Evolutionary conservation across 2,888 invertebrate genomes (phyloP).

Genomic region (Epicampocera succincta): DNA sequence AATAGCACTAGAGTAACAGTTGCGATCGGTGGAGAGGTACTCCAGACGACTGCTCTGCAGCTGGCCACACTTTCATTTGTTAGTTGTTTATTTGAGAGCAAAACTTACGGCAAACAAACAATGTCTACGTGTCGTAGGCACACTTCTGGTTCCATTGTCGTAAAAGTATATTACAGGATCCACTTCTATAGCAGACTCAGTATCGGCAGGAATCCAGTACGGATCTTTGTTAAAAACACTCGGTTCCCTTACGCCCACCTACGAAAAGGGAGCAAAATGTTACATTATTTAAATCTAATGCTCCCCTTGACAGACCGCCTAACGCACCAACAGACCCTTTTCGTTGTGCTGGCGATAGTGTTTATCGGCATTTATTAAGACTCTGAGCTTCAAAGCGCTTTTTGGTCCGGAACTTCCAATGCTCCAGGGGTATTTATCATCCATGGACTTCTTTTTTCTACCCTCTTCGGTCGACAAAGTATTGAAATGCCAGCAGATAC

Average conservation of each 20-base stretch:
- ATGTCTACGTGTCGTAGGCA: slow-evolving; percentile 74
- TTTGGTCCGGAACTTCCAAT: slow-evolving; percentile 75
- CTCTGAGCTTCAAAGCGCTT: slow-evolving; percentile 74
- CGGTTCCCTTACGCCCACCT: slow-evolving; percentile 77
- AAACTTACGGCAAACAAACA: slow-evolving; percentile 78
- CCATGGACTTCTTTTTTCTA: slow-evolving; percentile 71
- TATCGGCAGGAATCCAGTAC: slow-evolving; percentile 75
- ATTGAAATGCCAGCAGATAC: slow-evolving; percentile 83
- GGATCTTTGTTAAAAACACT: slow-evolving; percentile 76
- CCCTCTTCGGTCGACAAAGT: slow-evolving; percentile 77
- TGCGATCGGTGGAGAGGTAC: no score
- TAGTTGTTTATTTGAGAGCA: no score
- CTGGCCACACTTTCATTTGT: no score
- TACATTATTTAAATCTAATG: no score
- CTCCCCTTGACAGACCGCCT: background rate
- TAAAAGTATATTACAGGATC: slow-evolving; percentile 78
- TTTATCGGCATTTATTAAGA: slow-evolving; percentile 74
- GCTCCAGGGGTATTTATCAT: slow-evolving; percentile 76
- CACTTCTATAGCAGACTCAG: slow-evolving; percentile 75
- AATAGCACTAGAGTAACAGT: no score
- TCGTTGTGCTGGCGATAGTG: slow-evolving; percentile 72
- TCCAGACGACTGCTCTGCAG: no score
- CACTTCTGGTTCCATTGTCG: slow-evolving; percentile 76
- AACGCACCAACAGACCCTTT: slow-evolving; percentile 75
- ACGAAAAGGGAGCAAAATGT: background rate